Evolutionary conservation across 2,113 vertebrate genomes (phyloP).

Genomic region (Brachirus orientalis): DNA sequence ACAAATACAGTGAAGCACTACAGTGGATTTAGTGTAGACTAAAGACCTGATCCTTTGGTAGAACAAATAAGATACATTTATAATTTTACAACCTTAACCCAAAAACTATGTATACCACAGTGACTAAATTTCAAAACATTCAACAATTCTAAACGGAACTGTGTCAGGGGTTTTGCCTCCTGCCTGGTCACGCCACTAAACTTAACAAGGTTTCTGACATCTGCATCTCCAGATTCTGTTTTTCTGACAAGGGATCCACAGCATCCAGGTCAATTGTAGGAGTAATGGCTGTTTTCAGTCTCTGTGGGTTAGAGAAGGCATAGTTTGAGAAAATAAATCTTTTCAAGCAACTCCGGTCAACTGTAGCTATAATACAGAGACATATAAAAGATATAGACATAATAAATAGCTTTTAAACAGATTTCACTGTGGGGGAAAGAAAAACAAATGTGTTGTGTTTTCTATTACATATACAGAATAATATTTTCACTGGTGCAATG

Average conservation of each 20-base stretch:
- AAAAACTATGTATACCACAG: not conserved
- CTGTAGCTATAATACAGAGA: not conserved
- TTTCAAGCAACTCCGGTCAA: not conserved
- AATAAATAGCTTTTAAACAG: too few relatives aligned
- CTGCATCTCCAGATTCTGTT: constrained; percentile 33
- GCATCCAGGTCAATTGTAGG: constrained; percentile 61
- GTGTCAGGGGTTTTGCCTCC: not conserved
- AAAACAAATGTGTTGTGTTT: too few relatives aligned
- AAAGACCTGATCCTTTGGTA: not conserved
- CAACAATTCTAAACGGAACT: not conserved
- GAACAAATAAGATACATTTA: not conserved
- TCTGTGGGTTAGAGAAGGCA: constrained; percentile 53
- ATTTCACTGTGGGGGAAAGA: too few relatives aligned
- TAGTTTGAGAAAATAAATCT: not conserved
- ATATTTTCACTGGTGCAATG: too few relatives aligned
- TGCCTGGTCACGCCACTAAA: not conserved
- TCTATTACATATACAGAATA: too few relatives aligned
- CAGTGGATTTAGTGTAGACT: not conserved
- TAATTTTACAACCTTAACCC: not conserved
- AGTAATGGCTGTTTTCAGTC: constrained; percentile 62
- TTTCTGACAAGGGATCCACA: constrained; percentile 41
- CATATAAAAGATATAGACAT: too few relatives aligned
- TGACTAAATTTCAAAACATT: not conserved
- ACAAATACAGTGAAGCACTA: not conserved
- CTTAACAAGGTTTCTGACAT: constrained; percentile 36